These are phyloP conservation scores for Lasiommata megera DNA, from an alignment of 2,888 invertebrate species.

Conservation along the genomic window DNA sequence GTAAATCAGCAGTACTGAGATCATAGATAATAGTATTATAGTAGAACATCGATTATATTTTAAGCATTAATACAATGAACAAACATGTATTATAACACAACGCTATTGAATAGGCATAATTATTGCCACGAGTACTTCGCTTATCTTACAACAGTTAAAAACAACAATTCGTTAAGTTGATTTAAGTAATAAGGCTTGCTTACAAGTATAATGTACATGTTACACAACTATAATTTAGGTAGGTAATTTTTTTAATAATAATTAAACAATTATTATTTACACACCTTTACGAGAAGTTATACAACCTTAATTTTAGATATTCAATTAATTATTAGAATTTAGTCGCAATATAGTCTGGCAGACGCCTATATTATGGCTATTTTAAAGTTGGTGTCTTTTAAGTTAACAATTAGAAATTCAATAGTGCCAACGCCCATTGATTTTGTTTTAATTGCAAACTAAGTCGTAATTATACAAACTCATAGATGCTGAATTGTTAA, in stretches of 20 bases:
- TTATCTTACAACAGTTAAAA: conserved; percentile 24
- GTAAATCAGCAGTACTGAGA: conserved; percentile 23
- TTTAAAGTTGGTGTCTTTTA: too few relatives aligned
- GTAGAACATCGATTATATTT: conserved; percentile 6
- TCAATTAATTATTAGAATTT: neutral
- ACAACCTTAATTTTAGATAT: neutral
- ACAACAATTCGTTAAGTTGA: conserved; percentile 23
- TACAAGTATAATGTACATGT: conserved; percentile 22
- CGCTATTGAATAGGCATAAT: conserved; percentile 23
- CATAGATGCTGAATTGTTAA: too few relatives aligned
- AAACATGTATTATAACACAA: conserved; percentile 18
- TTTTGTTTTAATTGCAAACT: too few relatives aligned
- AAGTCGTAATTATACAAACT: too few relatives aligned
- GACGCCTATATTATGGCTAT: too few relatives aligned
- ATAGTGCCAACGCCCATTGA: too few relatives aligned
- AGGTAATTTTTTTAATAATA: neutral
- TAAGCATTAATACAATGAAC: conserved; percentile 11
- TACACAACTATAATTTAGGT: conserved; percentile 12
- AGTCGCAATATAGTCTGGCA: too few relatives aligned
- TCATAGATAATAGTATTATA: conserved; percentile 19
- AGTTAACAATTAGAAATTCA: too few relatives aligned
- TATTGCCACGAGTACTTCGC: conserved; percentile 21
- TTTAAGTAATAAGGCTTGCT: conserved; percentile 31
- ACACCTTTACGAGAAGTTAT: neutral
- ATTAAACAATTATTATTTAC: conserved; percentile 7